Conservation (phyloP, 2,888 invertebrate genomes). For the Ennomos quercinarius region DNA sequence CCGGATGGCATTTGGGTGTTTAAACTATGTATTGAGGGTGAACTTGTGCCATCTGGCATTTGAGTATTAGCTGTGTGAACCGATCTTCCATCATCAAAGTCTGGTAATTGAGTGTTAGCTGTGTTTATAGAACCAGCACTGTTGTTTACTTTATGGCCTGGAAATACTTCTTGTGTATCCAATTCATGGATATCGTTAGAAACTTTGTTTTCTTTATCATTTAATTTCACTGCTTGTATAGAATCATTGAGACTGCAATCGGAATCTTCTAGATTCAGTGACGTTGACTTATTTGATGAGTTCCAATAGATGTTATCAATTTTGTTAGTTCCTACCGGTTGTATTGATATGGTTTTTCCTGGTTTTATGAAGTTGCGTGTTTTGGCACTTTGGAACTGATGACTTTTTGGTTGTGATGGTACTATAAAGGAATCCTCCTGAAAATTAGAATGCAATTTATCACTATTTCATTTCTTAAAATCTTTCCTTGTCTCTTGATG, state of each 20-base stretch:
- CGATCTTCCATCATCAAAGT: slow-evolving; percentile 6
- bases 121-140: slow-evolving; percentile 53
- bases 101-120: slow-evolving; percentile 36
- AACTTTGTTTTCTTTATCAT: slow-evolving; percentile 36
- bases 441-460: slow-evolving; percentile 26
- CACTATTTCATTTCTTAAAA: background rate
- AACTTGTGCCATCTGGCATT: slow-evolving; percentile 11
- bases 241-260: slow-evolving; percentile 52
- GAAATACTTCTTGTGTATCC: slow-evolving; percentile 58
- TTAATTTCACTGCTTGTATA: slow-evolving; percentile 38
- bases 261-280: slow-evolving; percentile 59
- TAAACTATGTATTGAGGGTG: slow-evolving; percentile 28
- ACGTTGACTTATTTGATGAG: slow-evolving; percentile 67
- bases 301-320: slow-evolving; percentile 67
- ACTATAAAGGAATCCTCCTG: slow-evolving; percentile 75
- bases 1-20: slow-evolving; percentile 24
- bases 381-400: slow-evolving; percentile 48
- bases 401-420: slow-evolving; percentile 58
- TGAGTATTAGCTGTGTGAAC: slow-evolving; percentile 25
- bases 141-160: slow-evolving; percentile 29
- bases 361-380: slow-evolving; percentile 63
- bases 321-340: slow-evolving; percentile 61
- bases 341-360: slow-evolving; percentile 59
- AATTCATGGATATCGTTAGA: slow-evolving; percentile 51
- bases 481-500: too few species aligned